Percentiles rank a stretch among this genome's conserved stretches.
Conservation (phyloP, 1,140 invertebrate species). For the Scaptodrosophila lebanonensis region DNA sequence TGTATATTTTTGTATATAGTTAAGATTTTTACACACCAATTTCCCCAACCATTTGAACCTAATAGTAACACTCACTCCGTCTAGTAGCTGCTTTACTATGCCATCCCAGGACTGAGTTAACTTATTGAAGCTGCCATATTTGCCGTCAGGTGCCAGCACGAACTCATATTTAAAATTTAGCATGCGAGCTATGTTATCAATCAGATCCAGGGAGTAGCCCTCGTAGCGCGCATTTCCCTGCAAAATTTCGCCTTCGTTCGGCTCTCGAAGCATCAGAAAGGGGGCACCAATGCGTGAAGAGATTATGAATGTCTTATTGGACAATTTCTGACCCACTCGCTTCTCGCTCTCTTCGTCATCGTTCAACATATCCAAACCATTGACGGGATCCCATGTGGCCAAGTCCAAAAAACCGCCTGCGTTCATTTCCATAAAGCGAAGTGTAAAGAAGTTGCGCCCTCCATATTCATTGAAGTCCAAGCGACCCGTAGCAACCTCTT, state of each 20-base stretch:
- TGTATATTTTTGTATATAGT: too few species aligned
- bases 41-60: too few species aligned
- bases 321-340: slow-evolving; percentile 77
- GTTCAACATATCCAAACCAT: slow-evolving; percentile 78
- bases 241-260: slow-evolving; percentile 75
- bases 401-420: slow-evolving; percentile 79
- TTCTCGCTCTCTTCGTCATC: slow-evolving; percentile 77
- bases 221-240: slow-evolving; percentile 82
- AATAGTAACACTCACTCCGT: slow-evolving; percentile 86
- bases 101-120: slow-evolving; percentile 90
- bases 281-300: slow-evolving; percentile 85
- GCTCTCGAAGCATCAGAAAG: slow-evolving; percentile 79
- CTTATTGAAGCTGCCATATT: slow-evolving; percentile 85
- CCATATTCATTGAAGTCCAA: slow-evolving; percentile 86
- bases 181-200: slow-evolving; percentile 84
- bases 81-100: slow-evolving; percentile 88
- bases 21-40: too few species aligned
- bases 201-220: slow-evolving; percentile 89
- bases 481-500: slow-evolving; percentile 86
- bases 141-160: slow-evolving; percentile 82
- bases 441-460: slow-evolving; percentile 83
- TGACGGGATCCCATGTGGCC: slow-evolving; percentile 81
- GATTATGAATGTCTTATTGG: slow-evolving; percentile 80
- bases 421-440: slow-evolving; percentile 86
- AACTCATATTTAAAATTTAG: slow-evolving; percentile 88